Conservation (phyloP, 1,140 invertebrate genomes). For the Drosophila oshimai region DNA sequence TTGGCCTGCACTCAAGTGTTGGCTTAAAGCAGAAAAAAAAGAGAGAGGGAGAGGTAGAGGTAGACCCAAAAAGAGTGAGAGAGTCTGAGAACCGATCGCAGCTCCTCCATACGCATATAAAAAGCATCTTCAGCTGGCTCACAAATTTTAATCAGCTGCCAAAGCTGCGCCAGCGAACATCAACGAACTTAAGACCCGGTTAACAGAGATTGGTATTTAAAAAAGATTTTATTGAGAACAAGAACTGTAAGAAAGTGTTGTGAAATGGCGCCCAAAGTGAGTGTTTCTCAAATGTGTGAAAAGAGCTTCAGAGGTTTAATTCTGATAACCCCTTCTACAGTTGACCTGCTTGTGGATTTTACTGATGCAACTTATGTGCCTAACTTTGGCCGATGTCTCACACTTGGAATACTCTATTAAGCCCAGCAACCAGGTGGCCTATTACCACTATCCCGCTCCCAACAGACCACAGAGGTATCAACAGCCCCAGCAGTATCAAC, state of each 20-base stretch:
- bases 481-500: conserved; percentile 26
- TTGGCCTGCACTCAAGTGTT: conserved; percentile 31
- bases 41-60: not conserved
- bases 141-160: conserved; percentile 81
- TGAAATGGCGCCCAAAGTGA: conserved; percentile 37
- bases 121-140: conserved; percentile 79
- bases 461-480: conserved; percentile 29
- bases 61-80: conserved; percentile 6
- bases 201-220: not conserved
- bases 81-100: conserved; percentile 34
- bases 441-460: conserved; percentile 70
- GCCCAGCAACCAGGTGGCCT: conserved; percentile 61
- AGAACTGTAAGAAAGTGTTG: conserved; percentile 2
- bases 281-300: not conserved
- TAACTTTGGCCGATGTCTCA: conserved; percentile 45
- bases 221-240: conserved; percentile 1
- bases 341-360: conserved; percentile 10
- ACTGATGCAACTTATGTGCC: conserved; percentile 11
- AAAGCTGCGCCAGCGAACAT: conserved; percentile 70
- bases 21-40: conserved; percentile 12
- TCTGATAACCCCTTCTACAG: conserved; percentile 39
- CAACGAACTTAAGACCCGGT: not conserved
- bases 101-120: conserved; percentile 61
- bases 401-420: conserved; percentile 59
- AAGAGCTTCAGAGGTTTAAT: not conserved